phyloP scores from a whole-genome alignment of 2,797 vertebrate species.

The Argya squamiceps region DNA sequence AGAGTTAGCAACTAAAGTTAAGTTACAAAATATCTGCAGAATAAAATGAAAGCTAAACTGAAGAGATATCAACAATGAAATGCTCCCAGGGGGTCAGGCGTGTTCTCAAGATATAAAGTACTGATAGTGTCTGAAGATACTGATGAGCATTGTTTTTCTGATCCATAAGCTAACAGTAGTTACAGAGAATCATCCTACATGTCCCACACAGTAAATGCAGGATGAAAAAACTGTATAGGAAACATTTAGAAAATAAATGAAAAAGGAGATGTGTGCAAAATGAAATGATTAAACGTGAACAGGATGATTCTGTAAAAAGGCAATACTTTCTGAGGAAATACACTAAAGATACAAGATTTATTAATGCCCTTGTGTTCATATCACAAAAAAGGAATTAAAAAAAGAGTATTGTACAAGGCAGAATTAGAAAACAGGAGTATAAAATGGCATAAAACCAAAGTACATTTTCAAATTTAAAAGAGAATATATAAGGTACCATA shows the following conservation, averaged over 20 bases:
- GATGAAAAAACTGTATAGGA: neutral
- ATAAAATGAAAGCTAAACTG: slow-evolving; percentile 41
- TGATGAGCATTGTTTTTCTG: slow-evolving; percentile 30
- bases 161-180: slow-evolving; percentile 11
- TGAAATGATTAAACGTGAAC: neutral
- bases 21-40: slow-evolving; percentile 31
- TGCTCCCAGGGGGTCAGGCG: neutral
- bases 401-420: neutral
- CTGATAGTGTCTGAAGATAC: slow-evolving; percentile 20
- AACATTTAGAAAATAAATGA: neutral
- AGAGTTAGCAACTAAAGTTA: neutral
- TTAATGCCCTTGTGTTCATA: neutral
- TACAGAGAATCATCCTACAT: neutral
- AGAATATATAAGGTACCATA: slow-evolving; percentile 68
- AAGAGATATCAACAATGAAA: slow-evolving; percentile 36
- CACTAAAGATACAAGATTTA: neutral
- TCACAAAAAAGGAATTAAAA: neutral
- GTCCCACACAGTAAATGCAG: neutral
- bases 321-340: neutral
- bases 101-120: slow-evolving; percentile 22
- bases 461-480: slow-evolving; percentile 61
- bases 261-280: neutral
- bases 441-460: slow-evolving; percentile 55
- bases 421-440: slow-evolving; percentile 13
- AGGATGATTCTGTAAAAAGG: neutral